Evolutionary conservation across 2,797 vertebrate species (phyloP).

Genomic region (Gorsachius magnificus): DNA sequence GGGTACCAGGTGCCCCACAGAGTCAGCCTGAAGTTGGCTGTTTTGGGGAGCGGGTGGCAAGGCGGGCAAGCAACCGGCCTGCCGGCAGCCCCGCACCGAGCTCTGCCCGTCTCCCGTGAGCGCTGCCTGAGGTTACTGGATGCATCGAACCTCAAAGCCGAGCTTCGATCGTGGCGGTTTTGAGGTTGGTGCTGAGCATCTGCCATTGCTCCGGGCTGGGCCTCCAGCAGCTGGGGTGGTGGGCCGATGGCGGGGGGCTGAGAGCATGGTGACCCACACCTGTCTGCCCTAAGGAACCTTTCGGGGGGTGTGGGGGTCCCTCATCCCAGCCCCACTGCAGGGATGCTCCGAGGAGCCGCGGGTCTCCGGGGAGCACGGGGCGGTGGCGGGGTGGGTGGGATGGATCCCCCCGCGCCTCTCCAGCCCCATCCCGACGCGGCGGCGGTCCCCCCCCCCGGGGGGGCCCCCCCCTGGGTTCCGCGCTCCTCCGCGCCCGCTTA

Average conservation of each 20-base stretch:
- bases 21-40: background rate
- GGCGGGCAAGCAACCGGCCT: background rate
- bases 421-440: background rate
- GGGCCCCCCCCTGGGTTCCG: no score
- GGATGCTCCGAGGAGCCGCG: background rate
- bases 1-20: background rate
- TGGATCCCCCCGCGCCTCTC: background rate
- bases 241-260: no score
- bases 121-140: slow-evolving; percentile 1
- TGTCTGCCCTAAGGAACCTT: background rate
- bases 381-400: background rate
- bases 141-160: slow-evolving; percentile 29
- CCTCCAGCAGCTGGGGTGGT: background rate
- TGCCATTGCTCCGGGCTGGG: background rate
- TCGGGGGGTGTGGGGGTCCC: no score
- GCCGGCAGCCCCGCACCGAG: background rate
- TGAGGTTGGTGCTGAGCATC: slow-evolving; percentile 23
- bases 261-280: background rate
- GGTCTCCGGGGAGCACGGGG: background rate
- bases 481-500: background rate
- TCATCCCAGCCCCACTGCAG: background rate
- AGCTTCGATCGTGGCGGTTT: slow-evolving; percentile 21
- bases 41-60: background rate
- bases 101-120: background rate
- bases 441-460: no score